Evolutionary conservation across 2,888 invertebrate species (phyloP).

Genomic region (Listrodromus nycthemerus): DNA sequence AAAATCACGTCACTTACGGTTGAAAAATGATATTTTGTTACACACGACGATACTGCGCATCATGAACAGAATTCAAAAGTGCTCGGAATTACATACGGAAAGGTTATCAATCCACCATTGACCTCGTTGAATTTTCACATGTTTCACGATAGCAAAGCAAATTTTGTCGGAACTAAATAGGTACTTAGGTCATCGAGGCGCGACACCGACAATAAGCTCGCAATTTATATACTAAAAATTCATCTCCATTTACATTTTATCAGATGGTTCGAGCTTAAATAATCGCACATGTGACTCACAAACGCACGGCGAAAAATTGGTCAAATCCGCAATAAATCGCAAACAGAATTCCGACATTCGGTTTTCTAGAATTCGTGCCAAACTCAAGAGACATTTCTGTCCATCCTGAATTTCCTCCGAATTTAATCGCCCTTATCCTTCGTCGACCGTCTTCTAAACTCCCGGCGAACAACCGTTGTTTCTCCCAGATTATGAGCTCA

Average conservation of each 20-base stretch:
- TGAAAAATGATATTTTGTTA: too few relatives aligned
- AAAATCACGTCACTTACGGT: too few relatives aligned
- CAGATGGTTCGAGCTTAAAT: background rate
- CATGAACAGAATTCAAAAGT: too few relatives aligned
- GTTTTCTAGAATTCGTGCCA: conserved; percentile 50
- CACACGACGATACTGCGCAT: too few relatives aligned
- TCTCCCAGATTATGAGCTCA: conserved; percentile 70
- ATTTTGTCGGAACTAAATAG: too few relatives aligned
- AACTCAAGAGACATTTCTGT: conserved; percentile 62
- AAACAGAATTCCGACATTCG: conserved; percentile 20
- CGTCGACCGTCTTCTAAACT: conserved; percentile 54
- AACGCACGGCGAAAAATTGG: conserved; percentile 42
- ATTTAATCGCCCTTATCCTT: conserved; percentile 38
- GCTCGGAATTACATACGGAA: too few relatives aligned
- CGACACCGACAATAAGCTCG: background rate
- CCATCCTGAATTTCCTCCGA: conserved; percentile 29
- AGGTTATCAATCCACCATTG: too few relatives aligned
- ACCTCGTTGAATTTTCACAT: too few relatives aligned
- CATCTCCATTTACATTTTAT: background rate
- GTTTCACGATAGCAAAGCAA: too few relatives aligned
- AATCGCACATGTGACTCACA: conserved; percentile 31
- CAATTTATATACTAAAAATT: background rate
- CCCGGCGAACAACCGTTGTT: conserved; percentile 58
- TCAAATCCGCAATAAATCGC: conserved; percentile 18
- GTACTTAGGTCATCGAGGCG: background rate